phyloP scores from a whole-genome alignment of 2,113 vertebrate species.

The Microcebus tavaratra region DNA sequence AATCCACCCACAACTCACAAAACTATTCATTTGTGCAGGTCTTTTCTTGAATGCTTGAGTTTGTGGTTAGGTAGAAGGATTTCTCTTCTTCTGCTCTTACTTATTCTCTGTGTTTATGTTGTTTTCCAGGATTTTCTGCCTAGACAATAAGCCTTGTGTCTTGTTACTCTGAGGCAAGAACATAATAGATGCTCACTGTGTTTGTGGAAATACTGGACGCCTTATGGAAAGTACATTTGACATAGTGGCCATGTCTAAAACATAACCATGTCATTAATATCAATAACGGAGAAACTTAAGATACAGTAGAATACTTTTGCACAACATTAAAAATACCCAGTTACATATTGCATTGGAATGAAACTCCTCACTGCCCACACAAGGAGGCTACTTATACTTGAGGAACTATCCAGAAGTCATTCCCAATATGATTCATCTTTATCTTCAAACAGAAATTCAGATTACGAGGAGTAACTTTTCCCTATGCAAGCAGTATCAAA shows the following conservation, averaged over 20 bases:
- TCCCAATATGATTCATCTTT: slow-evolving; percentile 56
- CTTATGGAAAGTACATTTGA: neutral
- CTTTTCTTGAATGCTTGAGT: neutral
- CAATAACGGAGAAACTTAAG: slow-evolving; percentile 55
- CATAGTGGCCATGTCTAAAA: neutral
- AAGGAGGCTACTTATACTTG: slow-evolving; percentile 39
- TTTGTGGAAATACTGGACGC: neutral
- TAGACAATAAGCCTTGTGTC: neutral
- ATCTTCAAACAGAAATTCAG: slow-evolving; percentile 61
- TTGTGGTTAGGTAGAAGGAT: neutral
- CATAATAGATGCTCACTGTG: neutral
- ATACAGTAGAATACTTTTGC: slow-evolving; percentile 44
- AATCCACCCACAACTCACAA: neutral
- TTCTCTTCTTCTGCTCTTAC: neutral
- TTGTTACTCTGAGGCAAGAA: neutral
- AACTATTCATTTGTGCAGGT: neutral
- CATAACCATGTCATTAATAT: slow-evolving; percentile 40
- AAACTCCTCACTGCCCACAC: neutral
- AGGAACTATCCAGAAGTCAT: slow-evolving; percentile 64
- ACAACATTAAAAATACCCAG: slow-evolving; percentile 56
- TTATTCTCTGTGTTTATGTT: neutral
- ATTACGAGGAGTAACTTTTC: neutral
- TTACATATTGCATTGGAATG: slow-evolving; percentile 61
- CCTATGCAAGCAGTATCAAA: neutral
- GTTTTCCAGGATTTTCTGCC: neutral